These are phyloP conservation scores for Drosophila miranda DNA, from an alignment of 1,140 invertebrate genomes.

Conservation along the genomic window DNA sequence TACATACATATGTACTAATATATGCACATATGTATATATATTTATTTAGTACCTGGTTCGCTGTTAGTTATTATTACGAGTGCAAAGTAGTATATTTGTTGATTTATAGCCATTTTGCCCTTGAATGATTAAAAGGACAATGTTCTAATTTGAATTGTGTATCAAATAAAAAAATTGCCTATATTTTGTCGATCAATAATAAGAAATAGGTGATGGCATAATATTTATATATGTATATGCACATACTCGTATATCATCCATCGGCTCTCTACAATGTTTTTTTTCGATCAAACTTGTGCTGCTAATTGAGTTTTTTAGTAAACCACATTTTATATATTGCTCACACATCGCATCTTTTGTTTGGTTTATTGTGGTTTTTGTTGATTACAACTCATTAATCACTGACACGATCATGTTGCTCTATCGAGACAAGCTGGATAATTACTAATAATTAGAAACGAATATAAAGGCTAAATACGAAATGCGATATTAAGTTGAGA, in stretches of 20 bases:
- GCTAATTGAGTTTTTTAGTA: constrained; percentile 50
- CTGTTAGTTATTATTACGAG: no score
- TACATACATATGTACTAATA: background rate
- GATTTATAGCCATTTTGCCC: constrained; percentile 1
- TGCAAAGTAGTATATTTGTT: no score
- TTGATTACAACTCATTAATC: constrained; percentile 17
- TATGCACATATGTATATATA: no score
- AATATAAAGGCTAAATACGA: constrained; percentile 15
- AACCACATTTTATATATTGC: constrained; percentile 15
- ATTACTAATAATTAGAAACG: constrained; percentile 37
- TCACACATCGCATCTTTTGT: constrained; percentile 12
- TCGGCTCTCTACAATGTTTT: background rate
- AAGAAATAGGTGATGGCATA: no score
- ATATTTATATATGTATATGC: background rate
- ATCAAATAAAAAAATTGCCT: no score
- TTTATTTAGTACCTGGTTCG: no score
- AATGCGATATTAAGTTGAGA: background rate
- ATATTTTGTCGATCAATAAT: no score
- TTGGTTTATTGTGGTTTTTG: constrained; percentile 26
- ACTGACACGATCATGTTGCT: constrained; percentile 12
- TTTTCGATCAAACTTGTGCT: background rate
- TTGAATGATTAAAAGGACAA: background rate
- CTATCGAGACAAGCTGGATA: constrained; percentile 15
- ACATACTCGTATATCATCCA: background rate
- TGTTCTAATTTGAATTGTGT: background rate